Evolutionary conservation across 2,888 invertebrate genomes (phyloP).

Genomic region (Megaustenia siamemsis): DNA sequence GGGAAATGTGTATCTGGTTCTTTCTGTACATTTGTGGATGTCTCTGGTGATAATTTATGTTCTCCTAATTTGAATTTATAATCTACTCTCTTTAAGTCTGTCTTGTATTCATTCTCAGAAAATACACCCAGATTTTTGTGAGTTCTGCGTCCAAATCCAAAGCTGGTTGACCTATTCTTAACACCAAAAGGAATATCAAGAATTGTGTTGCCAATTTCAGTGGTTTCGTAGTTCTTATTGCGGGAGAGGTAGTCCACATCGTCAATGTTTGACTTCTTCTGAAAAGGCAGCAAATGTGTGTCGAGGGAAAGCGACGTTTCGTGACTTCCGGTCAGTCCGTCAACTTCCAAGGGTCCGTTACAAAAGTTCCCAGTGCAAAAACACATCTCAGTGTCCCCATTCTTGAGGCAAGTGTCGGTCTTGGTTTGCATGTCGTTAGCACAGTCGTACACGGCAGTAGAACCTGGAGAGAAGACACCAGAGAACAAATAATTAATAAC

Average conservation of each 20-base stretch:
- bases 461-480: not conserved
- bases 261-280: not conserved
- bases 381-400: conserved; percentile 36
- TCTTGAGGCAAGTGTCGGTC: conserved; percentile 7
- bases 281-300: not conserved
- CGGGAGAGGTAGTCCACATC: not conserved
- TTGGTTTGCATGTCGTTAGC: conserved; percentile 25
- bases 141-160: not conserved
- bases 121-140: not conserved
- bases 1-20: not conserved
- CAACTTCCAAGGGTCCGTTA: conserved; percentile 20
- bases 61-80: not conserved
- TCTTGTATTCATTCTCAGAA: not conserved
- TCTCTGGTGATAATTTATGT: not conserved
- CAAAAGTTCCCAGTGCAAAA: conserved; percentile 37
- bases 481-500: too few relatives aligned
- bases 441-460: conserved; percentile 33
- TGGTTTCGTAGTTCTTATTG: not conserved
- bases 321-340: not conserved
- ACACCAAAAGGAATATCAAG: not conserved
- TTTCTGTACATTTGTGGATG: not conserved
- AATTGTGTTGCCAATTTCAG: not conserved
- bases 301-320: not conserved
- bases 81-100: not conserved
- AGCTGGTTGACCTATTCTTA: not conserved